Evolutionary conservation across 2,797 vertebrate genomes (phyloP), one percentile per base, ranked within the genome.

Genomic region (Lagodon rhomboides): DNA sequence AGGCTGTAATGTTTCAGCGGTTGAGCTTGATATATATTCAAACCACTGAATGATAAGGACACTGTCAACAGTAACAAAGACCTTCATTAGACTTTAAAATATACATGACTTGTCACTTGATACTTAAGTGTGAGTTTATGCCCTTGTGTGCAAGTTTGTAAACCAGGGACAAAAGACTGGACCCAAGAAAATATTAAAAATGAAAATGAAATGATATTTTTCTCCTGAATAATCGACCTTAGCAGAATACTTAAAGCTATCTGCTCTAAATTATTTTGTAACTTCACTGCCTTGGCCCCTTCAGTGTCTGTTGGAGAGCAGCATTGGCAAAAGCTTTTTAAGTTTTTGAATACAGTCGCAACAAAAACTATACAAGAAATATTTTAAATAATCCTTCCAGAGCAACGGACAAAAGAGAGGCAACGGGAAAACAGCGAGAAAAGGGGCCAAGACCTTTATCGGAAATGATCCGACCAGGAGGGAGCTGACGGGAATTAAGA

Each of bases 401-500:
- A 68, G 22, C 10, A 74, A 5, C 46, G 17, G 4, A 27, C 1
- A 22, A 67, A 61, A 23, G 43, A 60, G 12, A 62, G 23, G 27
- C 34, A 61, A 65, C 13, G 58, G 27, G 2, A 74, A 15, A 41
- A 76, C 27, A 34, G 11, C 43, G 34, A 43, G 18, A 78, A 73
- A 73, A 73, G 53, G 44, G 5, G 11, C 3, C 6, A 50, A 62
- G 59, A 51, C 9, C 3, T 55, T 63, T 61, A 67, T n/a, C 2
- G 3, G 41, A 73, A 65, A 73, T 41, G 0, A 74, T 25, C 18
- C 17, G 3, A 74, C 23, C 10, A 49, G 25, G n/a, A 44, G 5
- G 50, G 25, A 68, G 49, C 22, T 34, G 16, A 80, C 23, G 20
- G 64, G 46, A 69, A 69, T 49, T 65, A 73, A 73, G 47, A 62